These are phyloP conservation scores for Drosophila micromelanica DNA, from an alignment of 1,140 invertebrate genomes.

Conservation along the genomic window DNA sequence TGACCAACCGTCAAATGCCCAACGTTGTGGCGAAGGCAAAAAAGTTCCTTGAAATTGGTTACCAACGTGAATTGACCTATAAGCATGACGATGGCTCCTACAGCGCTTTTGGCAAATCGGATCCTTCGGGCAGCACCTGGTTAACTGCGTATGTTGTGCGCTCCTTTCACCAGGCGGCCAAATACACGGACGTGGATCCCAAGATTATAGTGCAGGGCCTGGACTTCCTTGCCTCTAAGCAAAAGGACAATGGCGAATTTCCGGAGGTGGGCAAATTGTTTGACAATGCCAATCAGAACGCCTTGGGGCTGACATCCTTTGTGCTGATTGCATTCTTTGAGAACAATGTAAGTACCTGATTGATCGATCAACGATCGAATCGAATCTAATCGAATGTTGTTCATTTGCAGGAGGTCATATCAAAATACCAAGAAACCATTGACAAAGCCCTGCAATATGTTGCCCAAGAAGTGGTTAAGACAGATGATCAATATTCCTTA, in stretches of 20 bases:
- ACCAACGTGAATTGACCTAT: slow-evolving; percentile 97
- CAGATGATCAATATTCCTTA: slow-evolving; percentile 91
- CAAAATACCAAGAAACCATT: slow-evolving; percentile 87
- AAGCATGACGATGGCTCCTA: slow-evolving; percentile 96
- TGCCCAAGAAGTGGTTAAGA: slow-evolving; percentile 88
- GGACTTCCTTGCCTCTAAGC: slow-evolving; percentile 90
- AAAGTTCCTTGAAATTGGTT: slow-evolving; percentile 92
- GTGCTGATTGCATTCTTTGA: slow-evolving; percentile 93
- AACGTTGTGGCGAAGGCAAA: slow-evolving; percentile 86
- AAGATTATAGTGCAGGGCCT: slow-evolving; percentile 89
- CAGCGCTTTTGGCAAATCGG: slow-evolving; percentile 94
- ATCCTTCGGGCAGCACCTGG: slow-evolving; percentile 94
- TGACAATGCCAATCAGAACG: slow-evolving; percentile 81
- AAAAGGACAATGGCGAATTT: slow-evolving; percentile 90
- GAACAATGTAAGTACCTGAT: slow-evolving; percentile 85
- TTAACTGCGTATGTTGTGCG: slow-evolving; percentile 96
- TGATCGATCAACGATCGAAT: neutral
- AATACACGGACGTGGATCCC: slow-evolving; percentile 92
- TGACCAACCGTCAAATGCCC: slow-evolving; percentile 60
- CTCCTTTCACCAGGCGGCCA: slow-evolving; percentile 92
- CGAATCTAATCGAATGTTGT: neutral
- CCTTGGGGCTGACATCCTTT: slow-evolving; percentile 93
- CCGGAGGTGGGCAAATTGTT: slow-evolving; percentile 89
- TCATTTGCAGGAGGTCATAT: slow-evolving; percentile 65
- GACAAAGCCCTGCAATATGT: slow-evolving; percentile 93